Base-by-base conservation (phyloP, 2,888 invertebrate genomes). In the Clostera curtula region DNA sequence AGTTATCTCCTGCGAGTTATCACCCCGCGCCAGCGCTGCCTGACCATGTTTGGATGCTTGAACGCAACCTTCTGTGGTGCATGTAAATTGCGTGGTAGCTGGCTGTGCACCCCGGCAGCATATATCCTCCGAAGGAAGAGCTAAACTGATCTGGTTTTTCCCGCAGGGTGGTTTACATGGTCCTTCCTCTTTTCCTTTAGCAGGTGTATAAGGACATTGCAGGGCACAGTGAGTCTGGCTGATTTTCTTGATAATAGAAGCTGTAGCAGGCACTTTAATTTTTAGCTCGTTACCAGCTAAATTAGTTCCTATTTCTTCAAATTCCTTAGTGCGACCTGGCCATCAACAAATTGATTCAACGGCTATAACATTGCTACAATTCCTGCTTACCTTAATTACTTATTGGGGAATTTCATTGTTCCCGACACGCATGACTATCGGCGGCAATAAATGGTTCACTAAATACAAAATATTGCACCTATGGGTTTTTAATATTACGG, bases 261-360 rank as follows among this genome's bases (percentile, higher is more conserved):
- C 55, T 34, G 43, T 56, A 19, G 71, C 77, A 30, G 80, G 82
- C 25, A 83, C 71, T 66, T 75, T 79, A 34, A 82, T 79, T 61
- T 73, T 83, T 41, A 82, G 63, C 48, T 82, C 82, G 53, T 80
- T 80, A 46, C 75, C 82, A 49, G 59, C 61, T 53, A 77, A 53
- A 49, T 48, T 72, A 20, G 73, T 65, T 50, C 79, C 80, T 67
- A 83, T 73, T 56, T 83, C 82, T 66, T 83, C 82, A 41, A 67
- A 83, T 56, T 67, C 65, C 49, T 74, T 75, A 62, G 53, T 71
- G 61, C 64, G 75, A 79, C 80, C 82, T 83, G 82, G 60, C 69
- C 69, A 77, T 63, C 48, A 79, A 77, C 52, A 77, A 75, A 73
- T 58, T 53, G 43, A 54, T 56, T 63, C 66, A 66, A 45, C 62